phyloP scores from a whole-genome alignment of 2,888 invertebrate genomes.

The Machimus atricapillus region DNA sequence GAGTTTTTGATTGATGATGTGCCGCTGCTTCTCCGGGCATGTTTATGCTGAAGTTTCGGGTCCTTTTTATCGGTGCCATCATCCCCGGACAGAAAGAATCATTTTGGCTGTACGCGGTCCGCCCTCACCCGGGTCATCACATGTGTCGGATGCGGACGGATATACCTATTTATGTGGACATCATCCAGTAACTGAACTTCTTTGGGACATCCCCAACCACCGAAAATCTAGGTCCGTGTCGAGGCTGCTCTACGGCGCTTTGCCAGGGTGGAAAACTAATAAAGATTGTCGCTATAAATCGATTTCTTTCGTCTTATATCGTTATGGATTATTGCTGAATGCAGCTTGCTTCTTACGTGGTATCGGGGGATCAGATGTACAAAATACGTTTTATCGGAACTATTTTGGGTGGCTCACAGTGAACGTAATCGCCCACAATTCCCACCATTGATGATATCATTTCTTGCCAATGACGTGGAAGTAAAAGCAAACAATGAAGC shows the following conservation, averaged over 20 bases:
- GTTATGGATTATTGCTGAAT: slow-evolving; percentile 36
- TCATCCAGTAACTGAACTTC: not conserved
- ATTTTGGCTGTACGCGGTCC: not conserved
- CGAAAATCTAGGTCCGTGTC: not conserved
- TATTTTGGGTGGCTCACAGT: not conserved
- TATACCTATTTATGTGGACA: not conserved
- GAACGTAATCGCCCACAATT: not conserved
- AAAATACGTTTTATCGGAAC: slow-evolving; percentile 6
- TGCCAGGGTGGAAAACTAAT: not conserved
- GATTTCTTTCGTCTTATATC: slow-evolving; percentile 20
- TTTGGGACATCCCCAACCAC: not conserved
- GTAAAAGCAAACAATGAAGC: slow-evolving; percentile 15
- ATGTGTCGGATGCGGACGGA: not conserved
- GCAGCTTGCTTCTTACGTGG: slow-evolving; percentile 8
- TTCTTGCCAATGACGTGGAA: slow-evolving; percentile 10
- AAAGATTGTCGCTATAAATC: slow-evolving; percentile 33
- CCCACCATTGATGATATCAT: not conserved
- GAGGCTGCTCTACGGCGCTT: not conserved
- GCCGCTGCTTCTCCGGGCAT: not conserved
- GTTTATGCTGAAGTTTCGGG: not conserved
- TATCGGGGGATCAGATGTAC: not conserved
- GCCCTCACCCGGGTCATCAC: not conserved
- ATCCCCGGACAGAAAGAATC: not conserved
- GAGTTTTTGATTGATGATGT: slow-evolving; percentile 36
- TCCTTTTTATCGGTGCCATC: slow-evolving; percentile 15